A percentile compares a stretch with the other conserved stretches of the same genome.
phyloP scores from a whole-genome alignment of 2,888 invertebrate genomes.

The Arctia plantaginis region DNA sequence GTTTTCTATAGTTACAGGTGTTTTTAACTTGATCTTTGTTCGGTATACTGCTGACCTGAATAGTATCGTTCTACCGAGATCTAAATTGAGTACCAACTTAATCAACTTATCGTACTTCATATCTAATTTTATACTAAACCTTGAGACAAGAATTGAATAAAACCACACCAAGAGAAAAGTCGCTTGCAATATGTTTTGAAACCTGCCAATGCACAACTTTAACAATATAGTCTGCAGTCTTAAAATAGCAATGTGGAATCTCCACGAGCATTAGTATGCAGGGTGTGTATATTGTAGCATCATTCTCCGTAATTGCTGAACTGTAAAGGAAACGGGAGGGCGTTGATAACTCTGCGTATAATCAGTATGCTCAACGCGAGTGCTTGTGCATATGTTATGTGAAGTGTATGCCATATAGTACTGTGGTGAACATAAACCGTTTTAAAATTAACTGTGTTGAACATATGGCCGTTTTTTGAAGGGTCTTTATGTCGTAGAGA shows the following conservation, averaged over 20 bases:
- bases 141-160: neutral
- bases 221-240: neutral
- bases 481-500: neutral
- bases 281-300: constrained; percentile 26
- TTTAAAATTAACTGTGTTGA: neutral
- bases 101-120: too few relatives aligned
- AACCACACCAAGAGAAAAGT: neutral
- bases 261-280: constrained; percentile 22
- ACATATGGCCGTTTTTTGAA: neutral
- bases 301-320: constrained; percentile 47
- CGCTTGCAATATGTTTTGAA: neutral
- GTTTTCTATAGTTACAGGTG: too few relatives aligned
- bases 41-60: neutral
- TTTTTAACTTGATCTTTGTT: neutral
- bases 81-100: too few relatives aligned
- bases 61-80: neutral
- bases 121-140: neutral
- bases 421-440: neutral
- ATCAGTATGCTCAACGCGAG: constrained; percentile 19
- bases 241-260: neutral
- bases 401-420: neutral
- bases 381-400: constrained; percentile 15
- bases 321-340: constrained; percentile 40
- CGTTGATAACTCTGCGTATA: constrained; percentile 22
- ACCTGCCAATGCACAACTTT: neutral